These are phyloP conservation scores for Uropsilus gracilis DNA, from an alignment of 2,113 vertebrate species.

Conservation along the genomic window DNA sequence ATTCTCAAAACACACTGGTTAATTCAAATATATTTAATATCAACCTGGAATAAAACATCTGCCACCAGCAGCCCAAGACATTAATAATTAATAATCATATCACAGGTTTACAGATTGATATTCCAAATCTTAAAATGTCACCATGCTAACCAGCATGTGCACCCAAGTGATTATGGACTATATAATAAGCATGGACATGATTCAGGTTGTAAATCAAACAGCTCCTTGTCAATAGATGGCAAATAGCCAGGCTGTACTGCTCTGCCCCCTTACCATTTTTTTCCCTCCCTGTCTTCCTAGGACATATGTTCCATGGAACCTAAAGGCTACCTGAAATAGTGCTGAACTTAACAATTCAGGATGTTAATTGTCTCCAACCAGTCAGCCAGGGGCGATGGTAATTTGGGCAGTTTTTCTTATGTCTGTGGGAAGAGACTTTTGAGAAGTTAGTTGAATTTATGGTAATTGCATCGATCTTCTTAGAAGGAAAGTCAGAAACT, in stretches of 20 bases:
- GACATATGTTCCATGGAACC: neutral
- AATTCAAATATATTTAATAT: slow-evolving; percentile 10
- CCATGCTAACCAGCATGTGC: neutral
- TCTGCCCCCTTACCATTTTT: neutral
- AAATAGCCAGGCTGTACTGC: neutral
- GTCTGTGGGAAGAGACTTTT: neutral
- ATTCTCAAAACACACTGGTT: neutral
- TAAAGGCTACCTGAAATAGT: neutral
- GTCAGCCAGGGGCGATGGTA: neutral
- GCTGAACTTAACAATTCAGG: neutral
- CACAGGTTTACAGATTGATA: neutral
- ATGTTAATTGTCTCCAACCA: neutral
- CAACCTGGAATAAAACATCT: neutral
- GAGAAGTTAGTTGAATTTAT: neutral
- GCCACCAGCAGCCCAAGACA: neutral
- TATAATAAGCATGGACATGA: neutral
- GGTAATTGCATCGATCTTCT: neutral
- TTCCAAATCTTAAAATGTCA: neutral
- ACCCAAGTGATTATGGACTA: neutral
- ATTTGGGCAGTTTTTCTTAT: neutral
- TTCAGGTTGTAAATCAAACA: neutral
- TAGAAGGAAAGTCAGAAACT: neutral
- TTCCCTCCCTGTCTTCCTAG: neutral
- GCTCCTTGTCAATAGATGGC: neutral
- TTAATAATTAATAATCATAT: neutral